A percentile compares a stretch with the other conserved stretches of the same genome.
phyloP scores from a whole-genome alignment of 2,113 vertebrate genomes.

The Pterocles burchelli region DNA sequence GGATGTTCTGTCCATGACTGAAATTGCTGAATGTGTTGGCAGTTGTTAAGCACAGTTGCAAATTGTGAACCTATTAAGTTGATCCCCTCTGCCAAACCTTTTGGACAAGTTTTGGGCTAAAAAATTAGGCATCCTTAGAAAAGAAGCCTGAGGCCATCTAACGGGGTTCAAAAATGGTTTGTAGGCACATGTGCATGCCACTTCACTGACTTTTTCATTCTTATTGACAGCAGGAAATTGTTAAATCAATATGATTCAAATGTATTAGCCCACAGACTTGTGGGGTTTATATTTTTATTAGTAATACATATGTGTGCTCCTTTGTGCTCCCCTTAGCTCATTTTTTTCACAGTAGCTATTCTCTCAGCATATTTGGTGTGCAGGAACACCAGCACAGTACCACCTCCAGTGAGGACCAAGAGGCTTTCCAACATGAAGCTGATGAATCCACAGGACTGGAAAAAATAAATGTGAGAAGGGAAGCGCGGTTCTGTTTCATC shows the following conservation, averaged over 20 bases:
- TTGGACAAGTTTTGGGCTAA: background rate
- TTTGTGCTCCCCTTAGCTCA: background rate
- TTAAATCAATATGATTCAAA: background rate
- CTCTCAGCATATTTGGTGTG: background rate
- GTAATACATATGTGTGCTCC: background rate
- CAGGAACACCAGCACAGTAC: background rate
- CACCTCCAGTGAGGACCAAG: background rate
- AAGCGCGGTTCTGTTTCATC: background rate
- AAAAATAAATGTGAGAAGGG: background rate
- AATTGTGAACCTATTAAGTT: background rate
- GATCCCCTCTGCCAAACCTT: background rate
- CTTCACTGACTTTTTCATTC: background rate
- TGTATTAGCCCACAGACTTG: background rate
- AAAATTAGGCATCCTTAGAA: background rate
- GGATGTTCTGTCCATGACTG: background rate
- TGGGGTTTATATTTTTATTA: background rate
- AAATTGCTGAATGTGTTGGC: background rate
- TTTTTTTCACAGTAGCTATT: slow-evolving; percentile 3
- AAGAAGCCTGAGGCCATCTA: background rate
- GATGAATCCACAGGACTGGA: background rate
- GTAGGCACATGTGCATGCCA: background rate
- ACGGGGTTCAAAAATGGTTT: background rate
- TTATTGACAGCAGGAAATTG: background rate
- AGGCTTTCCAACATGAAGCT: background rate
- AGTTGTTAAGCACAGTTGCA: background rate